These are phyloP conservation scores for Coregonus clupeaformis DNA, from an alignment of 2,113 vertebrate species.

Conservation along the genomic window DNA sequence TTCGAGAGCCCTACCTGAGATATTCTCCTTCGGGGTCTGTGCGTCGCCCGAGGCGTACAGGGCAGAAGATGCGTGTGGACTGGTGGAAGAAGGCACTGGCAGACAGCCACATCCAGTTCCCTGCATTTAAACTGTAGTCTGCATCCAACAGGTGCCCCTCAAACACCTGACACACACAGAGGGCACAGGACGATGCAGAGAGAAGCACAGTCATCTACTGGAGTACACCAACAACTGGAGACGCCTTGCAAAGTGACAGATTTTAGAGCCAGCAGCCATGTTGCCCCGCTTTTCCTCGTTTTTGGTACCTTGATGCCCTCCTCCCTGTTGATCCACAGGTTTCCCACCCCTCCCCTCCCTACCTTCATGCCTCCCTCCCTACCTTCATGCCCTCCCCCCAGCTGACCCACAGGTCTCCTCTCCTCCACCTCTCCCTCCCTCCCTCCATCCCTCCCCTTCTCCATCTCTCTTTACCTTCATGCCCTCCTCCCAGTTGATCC, in stretches of 20 bases:
- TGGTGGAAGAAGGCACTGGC: constrained; percentile 64
- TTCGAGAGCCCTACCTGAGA: constrained; percentile 42
- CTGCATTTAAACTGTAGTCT: constrained; percentile 62
- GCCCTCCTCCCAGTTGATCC: constrained; percentile 65
- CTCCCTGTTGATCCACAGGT: too few relatives aligned
- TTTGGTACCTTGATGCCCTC: neutral
- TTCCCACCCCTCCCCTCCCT: too few relatives aligned
- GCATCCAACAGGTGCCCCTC: constrained; percentile 60
- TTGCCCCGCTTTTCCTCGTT: neutral
- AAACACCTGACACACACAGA: constrained; percentile 48
- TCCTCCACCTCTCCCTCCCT: constrained; percentile 24
- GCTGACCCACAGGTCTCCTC: constrained; percentile 57
- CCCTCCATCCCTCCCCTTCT: constrained; percentile 13
- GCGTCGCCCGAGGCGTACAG: constrained; percentile 53
- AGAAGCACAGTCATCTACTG: neutral
- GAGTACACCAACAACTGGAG: too few relatives aligned
- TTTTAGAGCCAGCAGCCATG: too few relatives aligned
- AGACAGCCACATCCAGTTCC: constrained; percentile 62
- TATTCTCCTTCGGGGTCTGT: constrained; percentile 60
- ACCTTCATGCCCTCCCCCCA: constrained; percentile 64
- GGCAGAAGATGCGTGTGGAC: constrained; percentile 63
- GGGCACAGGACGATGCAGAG: neutral
- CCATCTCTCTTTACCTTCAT: constrained; percentile 43
- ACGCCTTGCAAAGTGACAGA: too few relatives aligned
- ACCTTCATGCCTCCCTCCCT: too few relatives aligned